Base-by-base conservation (phyloP, 2,888 invertebrate species). In the Trachelus troglodyta region DNA sequence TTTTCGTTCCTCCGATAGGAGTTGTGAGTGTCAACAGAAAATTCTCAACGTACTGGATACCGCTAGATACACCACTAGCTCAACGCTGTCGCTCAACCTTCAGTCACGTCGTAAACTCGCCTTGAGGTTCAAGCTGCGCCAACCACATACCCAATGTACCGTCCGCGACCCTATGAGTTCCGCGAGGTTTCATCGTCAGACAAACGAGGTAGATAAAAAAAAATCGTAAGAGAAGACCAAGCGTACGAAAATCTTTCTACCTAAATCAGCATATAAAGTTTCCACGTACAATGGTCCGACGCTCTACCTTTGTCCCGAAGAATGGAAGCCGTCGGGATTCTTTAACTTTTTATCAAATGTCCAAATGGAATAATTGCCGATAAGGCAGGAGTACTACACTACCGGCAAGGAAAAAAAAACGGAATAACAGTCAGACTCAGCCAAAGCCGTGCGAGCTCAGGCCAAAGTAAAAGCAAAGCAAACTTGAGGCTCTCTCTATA, bases 401-500 rank as follows among this genome's bases (percentile, higher is more conserved):
- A 23, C 56, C 56, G 23, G 56, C 71, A 12, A 12, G 71, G 71
- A 71, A 71, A 71, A 71, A 34, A 31, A 31, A 31, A 31, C 71
- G 71, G 31, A 71, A 71, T 71, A 71, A 71, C 34, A 71, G 71
- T 56, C 23, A 9, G 56, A 0, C 56, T 56, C 0, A 23, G 56
- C 56, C 23, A 4, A 56, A 23, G 56, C 15, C 56, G 2, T 23
- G 6, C 23, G 23, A 0, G 35, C 12, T 23, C 9, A 56, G 56
- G 23, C 56, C 56, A 56, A 56, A 56, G 56, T 34, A 34, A 71
- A 71, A 34, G 33, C 71, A 71, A 76, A n/a, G 76, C 34, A 75
- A 75, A 77, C 35, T 35, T 12, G 34, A 73, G 75, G 56, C 23
- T 68, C 33, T 40, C 75, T 71, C 40, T 79, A 79, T 75, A 77